These are phyloP conservation scores for Sebastes steindachneri DNA, from an alignment of 2,797 vertebrate genomes.

Conservation along the genomic window DNA sequence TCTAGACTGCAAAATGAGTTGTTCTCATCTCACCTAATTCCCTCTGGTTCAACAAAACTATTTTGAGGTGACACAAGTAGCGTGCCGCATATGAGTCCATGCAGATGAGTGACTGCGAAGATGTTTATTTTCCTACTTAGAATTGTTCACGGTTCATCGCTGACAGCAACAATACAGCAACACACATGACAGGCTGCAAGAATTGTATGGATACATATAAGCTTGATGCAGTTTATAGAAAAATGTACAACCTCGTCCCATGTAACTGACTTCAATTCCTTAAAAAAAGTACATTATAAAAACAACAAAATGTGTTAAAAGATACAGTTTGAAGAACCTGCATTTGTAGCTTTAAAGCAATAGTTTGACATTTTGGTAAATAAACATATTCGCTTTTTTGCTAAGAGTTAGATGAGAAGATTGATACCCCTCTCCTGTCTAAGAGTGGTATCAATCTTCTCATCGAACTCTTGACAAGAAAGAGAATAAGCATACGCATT, in stretches of 20 bases:
- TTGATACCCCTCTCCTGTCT: not conserved
- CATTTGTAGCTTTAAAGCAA: not conserved
- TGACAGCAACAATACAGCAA: not conserved
- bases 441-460: not conserved
- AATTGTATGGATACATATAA: not conserved
- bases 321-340: not conserved
- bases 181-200: not conserved
- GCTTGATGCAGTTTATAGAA: not conserved
- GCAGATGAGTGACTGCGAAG: conserved; percentile 18
- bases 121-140: conserved; percentile 33
- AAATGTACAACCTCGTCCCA: not conserved
- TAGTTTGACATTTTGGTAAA: not conserved
- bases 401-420: not conserved
- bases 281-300: not conserved
- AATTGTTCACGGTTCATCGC: conserved; percentile 1
- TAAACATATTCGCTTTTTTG: not conserved
- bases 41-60: conserved; percentile 11
- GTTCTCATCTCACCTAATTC: conserved; percentile 21
- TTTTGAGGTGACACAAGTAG: conserved; percentile 28
- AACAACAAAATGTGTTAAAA: not conserved
- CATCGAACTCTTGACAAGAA: not conserved
- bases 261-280: not conserved
- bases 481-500: not conserved
- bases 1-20: conserved; percentile 37
- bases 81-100: conserved; percentile 1